Conservation (phyloP, 2,797 vertebrate species). For the Parotocinclus haroldoi region DNA sequence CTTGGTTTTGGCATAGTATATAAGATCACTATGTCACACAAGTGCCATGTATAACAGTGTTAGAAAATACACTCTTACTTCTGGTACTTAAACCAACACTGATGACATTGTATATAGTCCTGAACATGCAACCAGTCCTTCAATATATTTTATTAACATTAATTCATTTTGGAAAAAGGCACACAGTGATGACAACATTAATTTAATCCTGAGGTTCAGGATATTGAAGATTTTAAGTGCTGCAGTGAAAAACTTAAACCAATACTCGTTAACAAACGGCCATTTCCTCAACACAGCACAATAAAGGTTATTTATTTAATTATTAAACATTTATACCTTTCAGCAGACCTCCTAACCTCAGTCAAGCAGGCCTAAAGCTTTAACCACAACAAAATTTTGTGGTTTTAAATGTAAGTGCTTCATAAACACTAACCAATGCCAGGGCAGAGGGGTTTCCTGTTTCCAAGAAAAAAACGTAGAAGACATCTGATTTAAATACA, state of each 20-base stretch:
- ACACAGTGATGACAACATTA: slow-evolving; percentile 12
- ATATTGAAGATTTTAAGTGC: background rate
- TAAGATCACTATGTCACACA: background rate
- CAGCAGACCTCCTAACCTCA: background rate
- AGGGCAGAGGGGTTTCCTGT: background rate
- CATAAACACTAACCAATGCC: slow-evolving; percentile 9
- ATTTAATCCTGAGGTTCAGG: slow-evolving; percentile 5
- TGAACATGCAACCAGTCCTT: slow-evolving; percentile 22
- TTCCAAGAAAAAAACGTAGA: background rate
- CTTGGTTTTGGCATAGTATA: too few relatives aligned
- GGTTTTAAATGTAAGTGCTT: slow-evolving; percentile 27
- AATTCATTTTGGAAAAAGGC: slow-evolving; percentile 25
- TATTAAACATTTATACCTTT: slow-evolving; percentile 1
- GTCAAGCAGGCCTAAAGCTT: slow-evolving; percentile 11
- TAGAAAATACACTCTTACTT: too few relatives aligned
- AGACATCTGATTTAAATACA: too few relatives aligned
- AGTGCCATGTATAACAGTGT: too few relatives aligned
- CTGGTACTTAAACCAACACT: background rate
- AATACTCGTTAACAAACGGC: background rate
- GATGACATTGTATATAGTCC: background rate
- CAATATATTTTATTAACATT: slow-evolving; percentile 28
- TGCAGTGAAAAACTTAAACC: background rate
- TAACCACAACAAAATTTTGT: slow-evolving; percentile 16
- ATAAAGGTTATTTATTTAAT: slow-evolving; percentile 4
- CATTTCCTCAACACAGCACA: background rate